These are phyloP conservation scores for Eupithecia insigniata DNA, from an alignment of 2,888 invertebrate genomes.

Conservation along the genomic window DNA sequence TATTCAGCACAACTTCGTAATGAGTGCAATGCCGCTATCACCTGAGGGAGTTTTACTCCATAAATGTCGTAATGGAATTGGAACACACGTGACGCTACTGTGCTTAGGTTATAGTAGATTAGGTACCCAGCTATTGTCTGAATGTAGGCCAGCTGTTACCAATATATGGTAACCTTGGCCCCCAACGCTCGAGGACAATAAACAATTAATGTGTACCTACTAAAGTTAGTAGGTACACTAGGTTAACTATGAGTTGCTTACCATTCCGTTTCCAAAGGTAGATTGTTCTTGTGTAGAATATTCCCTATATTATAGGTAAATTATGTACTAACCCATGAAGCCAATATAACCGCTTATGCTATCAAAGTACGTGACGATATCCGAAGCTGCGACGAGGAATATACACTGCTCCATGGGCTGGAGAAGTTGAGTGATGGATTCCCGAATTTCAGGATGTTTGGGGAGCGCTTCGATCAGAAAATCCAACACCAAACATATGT, in stretches of 20 bases:
- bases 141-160: constrained; percentile 12
- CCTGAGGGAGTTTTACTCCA: constrained; percentile 39
- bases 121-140: constrained; percentile 4
- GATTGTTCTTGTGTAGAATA: neutral
- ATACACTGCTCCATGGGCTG: constrained; percentile 61
- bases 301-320: neutral
- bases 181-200: neutral
- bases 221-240: neutral
- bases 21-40: constrained; percentile 36
- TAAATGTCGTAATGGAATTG: constrained; percentile 28
- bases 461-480: constrained; percentile 58
- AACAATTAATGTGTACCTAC: neutral
- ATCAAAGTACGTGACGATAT: constrained; percentile 57
- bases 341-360: constrained; percentile 58
- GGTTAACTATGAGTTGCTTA: neutral
- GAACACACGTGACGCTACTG: constrained; percentile 36
- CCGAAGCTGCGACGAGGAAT: constrained; percentile 52
- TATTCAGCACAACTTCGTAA: constrained; percentile 17
- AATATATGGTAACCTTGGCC: neutral
- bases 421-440: constrained; percentile 51
- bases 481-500: constrained; percentile 57
- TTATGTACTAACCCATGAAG: constrained; percentile 61
- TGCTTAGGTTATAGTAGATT: constrained; percentile 13
- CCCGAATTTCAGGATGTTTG: constrained; percentile 46
- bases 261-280: neutral